phyloP scores from a whole-genome alignment of 2,113 vertebrate species.

The crab-eating macaque (Macaca fascicularis) region DNA sequence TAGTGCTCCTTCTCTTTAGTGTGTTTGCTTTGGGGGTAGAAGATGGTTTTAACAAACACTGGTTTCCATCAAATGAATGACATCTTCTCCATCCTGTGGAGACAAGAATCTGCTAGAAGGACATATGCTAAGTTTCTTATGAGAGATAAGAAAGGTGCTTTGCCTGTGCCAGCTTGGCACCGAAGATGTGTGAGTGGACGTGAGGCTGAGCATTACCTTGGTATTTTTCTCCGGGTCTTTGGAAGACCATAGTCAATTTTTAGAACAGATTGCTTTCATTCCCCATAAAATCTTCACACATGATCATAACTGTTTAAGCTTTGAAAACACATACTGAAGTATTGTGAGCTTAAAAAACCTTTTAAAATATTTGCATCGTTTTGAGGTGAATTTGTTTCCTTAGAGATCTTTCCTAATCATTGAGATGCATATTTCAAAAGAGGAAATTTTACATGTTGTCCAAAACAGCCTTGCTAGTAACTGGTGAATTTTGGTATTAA shows the following conservation, averaged over 20 bases:
- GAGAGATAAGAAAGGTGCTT: neutral
- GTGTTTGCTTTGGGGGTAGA: neutral
- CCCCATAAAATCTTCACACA: neutral
- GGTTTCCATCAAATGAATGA: neutral
- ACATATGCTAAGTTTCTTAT: neutral
- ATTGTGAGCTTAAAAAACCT: constrained; percentile 51
- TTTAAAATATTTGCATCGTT: constrained; percentile 48
- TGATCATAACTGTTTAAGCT: neutral
- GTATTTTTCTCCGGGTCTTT: constrained; percentile 44
- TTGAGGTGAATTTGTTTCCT: constrained; percentile 45
- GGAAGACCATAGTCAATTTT: neutral
- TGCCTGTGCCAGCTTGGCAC: neutral
- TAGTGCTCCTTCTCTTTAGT: neutral
- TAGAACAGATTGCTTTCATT: neutral
- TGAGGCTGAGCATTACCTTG: neutral
- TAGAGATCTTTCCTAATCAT: neutral
- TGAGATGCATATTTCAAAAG: neutral
- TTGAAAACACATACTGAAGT: constrained; percentile 69
- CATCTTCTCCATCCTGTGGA: neutral
- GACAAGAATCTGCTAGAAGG: neutral
- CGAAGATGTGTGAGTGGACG: neutral
- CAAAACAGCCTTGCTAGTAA: neutral
- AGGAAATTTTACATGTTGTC: neutral
- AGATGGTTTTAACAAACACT: neutral
- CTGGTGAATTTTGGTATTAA: neutral